Evolutionary conservation across 2,113 vertebrate species (phyloP).

Genomic region (Sialia sialis): DNA sequence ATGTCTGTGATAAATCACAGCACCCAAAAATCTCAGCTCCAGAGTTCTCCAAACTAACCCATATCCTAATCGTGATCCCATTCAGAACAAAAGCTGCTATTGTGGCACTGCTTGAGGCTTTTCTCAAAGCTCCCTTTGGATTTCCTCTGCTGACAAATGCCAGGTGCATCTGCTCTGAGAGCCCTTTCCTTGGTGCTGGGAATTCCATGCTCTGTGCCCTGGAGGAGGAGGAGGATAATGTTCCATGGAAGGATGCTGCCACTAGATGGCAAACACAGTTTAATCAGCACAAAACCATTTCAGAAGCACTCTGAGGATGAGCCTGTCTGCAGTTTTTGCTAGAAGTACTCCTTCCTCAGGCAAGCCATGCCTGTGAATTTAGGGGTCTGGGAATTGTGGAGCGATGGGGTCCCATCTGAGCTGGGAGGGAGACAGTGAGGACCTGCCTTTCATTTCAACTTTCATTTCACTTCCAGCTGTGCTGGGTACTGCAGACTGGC

Average conservation of each 20-base stretch:
- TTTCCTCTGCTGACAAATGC: neutral
- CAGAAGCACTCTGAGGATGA: neutral
- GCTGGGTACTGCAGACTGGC: neutral
- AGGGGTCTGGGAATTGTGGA: neutral
- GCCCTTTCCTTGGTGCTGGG: neutral
- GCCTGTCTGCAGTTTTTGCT: neutral
- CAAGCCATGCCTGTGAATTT: neutral
- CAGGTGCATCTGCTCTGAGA: neutral
- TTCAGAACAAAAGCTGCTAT: neutral
- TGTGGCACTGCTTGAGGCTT: neutral
- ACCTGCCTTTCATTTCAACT: neutral
- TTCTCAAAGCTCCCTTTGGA: neutral
- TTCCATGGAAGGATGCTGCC: slow-evolving; percentile 14
- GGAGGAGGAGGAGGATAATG: neutral
- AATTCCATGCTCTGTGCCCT: neutral
- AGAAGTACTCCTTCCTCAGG: neutral
- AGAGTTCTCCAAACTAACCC: neutral
- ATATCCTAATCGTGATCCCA: rapidly evolving
- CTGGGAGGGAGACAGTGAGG: neutral
- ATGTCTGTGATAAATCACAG: neutral
- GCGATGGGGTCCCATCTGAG: neutral
- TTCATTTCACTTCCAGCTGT: neutral
- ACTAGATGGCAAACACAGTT: slow-evolving; percentile 74
- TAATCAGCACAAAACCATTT: neutral
- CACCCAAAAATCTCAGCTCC: neutral